Evolutionary conservation across 2,888 invertebrate species (phyloP).

Genomic region (Phymatocera aterrima): DNA sequence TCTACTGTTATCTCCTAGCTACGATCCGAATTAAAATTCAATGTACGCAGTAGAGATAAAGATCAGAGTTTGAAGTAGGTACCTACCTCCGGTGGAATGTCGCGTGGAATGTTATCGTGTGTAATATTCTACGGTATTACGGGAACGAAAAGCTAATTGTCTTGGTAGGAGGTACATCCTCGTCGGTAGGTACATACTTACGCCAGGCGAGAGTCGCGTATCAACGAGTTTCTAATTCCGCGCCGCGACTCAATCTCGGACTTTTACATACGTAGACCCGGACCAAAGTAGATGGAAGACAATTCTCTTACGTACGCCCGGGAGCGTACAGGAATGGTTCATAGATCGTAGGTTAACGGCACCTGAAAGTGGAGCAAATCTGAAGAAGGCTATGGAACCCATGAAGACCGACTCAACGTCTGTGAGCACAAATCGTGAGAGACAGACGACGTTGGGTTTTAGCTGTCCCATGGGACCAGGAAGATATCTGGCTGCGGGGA

Average conservation of each 20-base stretch:
- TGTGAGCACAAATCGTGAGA: constrained; percentile 22
- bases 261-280: background rate
- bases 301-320: constrained; percentile 5
- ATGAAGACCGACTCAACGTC: constrained; percentile 13
- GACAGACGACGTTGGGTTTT: constrained; percentile 34
- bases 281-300: background rate
- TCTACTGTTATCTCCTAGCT: background rate
- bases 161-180: background rate
- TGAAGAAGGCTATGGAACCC: constrained; percentile 23
- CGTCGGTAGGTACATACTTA: too few species aligned
- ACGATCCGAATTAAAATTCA: background rate
- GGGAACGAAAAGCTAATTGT: constrained; percentile 7
- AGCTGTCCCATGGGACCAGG: constrained; percentile 25
- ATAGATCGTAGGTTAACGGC: constrained; percentile 39
- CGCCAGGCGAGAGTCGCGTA: background rate
- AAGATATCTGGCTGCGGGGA: constrained; percentile 21
- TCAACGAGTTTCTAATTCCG: background rate
- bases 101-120: background rate
- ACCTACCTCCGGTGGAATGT: background rate
- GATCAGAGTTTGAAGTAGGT: background rate
- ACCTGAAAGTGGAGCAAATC: constrained; percentile 33
- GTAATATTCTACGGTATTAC: background rate
- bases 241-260: constrained; percentile 8
- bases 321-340: constrained; percentile 10
- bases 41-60: background rate